Evolutionary conservation across 2,797 vertebrate genomes (phyloP).

Genomic region (Danionella dracula): DNA sequence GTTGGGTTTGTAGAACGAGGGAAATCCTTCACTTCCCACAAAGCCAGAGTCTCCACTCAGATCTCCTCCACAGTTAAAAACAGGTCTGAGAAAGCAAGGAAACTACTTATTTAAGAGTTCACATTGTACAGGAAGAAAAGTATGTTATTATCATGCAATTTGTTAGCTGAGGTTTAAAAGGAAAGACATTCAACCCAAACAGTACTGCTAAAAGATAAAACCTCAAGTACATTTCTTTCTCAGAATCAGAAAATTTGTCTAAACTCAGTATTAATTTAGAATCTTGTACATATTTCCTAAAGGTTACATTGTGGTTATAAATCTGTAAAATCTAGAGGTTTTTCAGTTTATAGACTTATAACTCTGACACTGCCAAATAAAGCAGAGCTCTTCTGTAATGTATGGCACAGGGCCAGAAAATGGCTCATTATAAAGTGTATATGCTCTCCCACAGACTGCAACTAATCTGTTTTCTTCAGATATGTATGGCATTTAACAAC

Average conservation of each 20-base stretch:
- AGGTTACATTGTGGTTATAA: not conserved
- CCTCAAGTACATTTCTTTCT: too few relatives aligned
- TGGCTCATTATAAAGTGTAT: not conserved
- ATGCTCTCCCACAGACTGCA: not conserved
- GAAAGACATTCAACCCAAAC: too few relatives aligned
- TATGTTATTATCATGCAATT: too few relatives aligned
- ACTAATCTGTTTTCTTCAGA: too few relatives aligned
- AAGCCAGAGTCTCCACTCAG: slow-evolving; percentile 76
- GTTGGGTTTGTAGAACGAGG: slow-evolving; percentile 77
- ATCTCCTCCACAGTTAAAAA: slow-evolving; percentile 82
- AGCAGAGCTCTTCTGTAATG: not conserved
- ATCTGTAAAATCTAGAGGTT: not conserved
- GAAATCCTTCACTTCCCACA: slow-evolving; percentile 84
- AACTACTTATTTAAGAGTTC: too few relatives aligned
- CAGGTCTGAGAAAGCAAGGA: slow-evolving; percentile 64
- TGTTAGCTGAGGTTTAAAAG: too few relatives aligned
- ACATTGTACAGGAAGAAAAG: too few relatives aligned
- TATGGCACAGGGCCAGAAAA: not conserved
- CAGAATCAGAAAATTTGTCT: not conserved
- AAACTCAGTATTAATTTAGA: not conserved
- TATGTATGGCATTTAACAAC: too few relatives aligned
- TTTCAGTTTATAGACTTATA: slow-evolving; percentile 10
- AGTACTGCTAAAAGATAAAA: too few relatives aligned
- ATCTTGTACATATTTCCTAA: not conserved
- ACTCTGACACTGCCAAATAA: not conserved